These are phyloP conservation scores for Thymallus thymallus DNA, from an alignment of 2,113 vertebrate species.

Conservation along the genomic window DNA sequence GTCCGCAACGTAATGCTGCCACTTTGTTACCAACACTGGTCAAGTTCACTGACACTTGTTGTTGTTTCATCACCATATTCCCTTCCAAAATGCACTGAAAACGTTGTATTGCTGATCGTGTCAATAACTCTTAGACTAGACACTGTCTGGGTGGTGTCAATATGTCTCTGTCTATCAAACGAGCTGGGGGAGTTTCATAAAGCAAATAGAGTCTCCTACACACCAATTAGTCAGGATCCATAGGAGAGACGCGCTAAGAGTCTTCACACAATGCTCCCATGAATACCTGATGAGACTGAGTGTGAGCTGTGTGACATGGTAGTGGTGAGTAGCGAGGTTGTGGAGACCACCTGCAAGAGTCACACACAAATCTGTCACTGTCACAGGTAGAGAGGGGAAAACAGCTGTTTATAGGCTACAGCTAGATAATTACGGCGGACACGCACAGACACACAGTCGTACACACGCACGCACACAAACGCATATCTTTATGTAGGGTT, in stretches of 20 bases:
- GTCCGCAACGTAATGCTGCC: constrained; percentile 22
- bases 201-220: background rate
- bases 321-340: background rate
- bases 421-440: background rate
- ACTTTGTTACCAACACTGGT: background rate
- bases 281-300: background rate
- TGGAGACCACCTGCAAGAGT: constrained; percentile 8
- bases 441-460: background rate
- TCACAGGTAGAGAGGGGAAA: constrained; percentile 29
- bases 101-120: constrained; percentile 7
- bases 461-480: constrained; percentile 7
- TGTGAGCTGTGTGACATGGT: background rate
- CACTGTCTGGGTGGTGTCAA: background rate
- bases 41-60: constrained; percentile 19
- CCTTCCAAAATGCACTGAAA: constrained; percentile 5
- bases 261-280: background rate
- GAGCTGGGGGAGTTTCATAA: background rate
- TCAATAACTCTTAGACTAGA: no score
- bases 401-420: background rate
- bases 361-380: constrained; percentile 24
- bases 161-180: constrained; percentile 1
- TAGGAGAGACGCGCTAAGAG: background rate
- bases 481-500: background rate
- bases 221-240: background rate
- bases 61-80: constrained; percentile 27